Evolutionary conservation across 92 coral and sea anemone species (phyloP), one percentile per base, ranked within the genome.

Genomic region (Parazoanthus atlanticus): DNA sequence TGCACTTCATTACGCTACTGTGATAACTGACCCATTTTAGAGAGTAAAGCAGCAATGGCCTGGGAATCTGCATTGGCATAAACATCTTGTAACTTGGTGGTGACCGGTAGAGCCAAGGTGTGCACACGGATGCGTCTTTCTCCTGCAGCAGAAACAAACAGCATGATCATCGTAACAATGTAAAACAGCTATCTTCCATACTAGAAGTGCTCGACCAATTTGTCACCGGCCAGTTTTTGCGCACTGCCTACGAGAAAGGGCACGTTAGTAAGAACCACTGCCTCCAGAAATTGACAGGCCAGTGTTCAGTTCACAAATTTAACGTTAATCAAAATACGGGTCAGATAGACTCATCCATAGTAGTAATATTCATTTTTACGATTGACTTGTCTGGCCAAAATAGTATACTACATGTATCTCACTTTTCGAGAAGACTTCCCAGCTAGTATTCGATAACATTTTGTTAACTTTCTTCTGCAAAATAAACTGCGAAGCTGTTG

Each of bases 51-150:
- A 17, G 96, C 93, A 74, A 97, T 94, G 8, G 99, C 98, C 30
- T 95, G 94, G 17, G 92, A 92, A 80, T 97, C 95, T 85, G 99
- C 99, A 46, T 93, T 89, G 4, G 99, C 98, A 74, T 94, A 97
- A 61, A 97, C 90, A 83, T 97, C 99, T 72, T 91, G 90, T 83
- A 97, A 89, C 86, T 97, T 97, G 92, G 78, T 95, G 56, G 99
- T 95, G 67, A 94, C 89, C 28, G 99, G 99, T 88, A 97, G 86
- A 17, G 98, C 99, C 76, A 97, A 91, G 19, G 98, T 97, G 80
- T 97, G 99, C 40, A 97, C 99, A 58, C 99, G 89, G 78, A 97
- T 97, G 34, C 99, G 96, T 52, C 99, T 91, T 54, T 97, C 99
- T 61, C 99, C 99, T 97, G 83, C 21, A 87, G 79, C 41, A 41